Evolutionary conservation across 2,888 invertebrate species (phyloP), one percentile per base, ranked within the genome.

Genomic region (Hirudinaria manillensis): DNA sequence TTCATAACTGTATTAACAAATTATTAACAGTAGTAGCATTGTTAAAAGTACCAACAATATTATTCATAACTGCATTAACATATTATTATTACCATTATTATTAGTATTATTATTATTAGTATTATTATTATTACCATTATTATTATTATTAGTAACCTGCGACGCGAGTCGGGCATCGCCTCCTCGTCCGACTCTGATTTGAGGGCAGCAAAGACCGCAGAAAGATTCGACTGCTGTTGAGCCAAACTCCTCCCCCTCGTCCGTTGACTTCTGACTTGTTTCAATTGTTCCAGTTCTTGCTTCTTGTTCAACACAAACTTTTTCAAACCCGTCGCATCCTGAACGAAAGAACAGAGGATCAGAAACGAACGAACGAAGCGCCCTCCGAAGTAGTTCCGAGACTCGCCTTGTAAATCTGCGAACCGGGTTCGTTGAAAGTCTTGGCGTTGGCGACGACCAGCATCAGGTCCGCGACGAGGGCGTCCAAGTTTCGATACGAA

Each of bases 371-470:
- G 21, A 16, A 53, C 21, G 13, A 53, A 53, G 13, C 13, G 13
- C 53, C 21, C 21, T 21, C 53, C 13, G 53, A 53, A 36, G 70
- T 68, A 29, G 16, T 66, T 13, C 13, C n/a, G n/a, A 21, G 16
- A 74, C 72, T 56, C 79, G 89, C 89, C 87, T 94, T 95, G 84
- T 95, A 97, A 80, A 98, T 96, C 84, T 92, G 91, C 21, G 96
- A 96, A 2, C 94, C 94, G 0, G 98, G 94, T 83, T 97, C 97
- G 84, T 98, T 98, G 83, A 95, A 99, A 27, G 90, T 88, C 83
- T 95, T 96, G 0, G 98, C 98, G 86, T 99, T 99, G 79, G 92
- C 91, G 70, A 93, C 92, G 92, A 99, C 93, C 74, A 93, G 87
- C 79, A 91, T 85, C 56, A 99, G 86, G 87, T 99, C 98, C 78